phyloP scores from a whole-genome alignment of 1,140 invertebrate genomes.

The Cepaea nemoralis region DNA sequence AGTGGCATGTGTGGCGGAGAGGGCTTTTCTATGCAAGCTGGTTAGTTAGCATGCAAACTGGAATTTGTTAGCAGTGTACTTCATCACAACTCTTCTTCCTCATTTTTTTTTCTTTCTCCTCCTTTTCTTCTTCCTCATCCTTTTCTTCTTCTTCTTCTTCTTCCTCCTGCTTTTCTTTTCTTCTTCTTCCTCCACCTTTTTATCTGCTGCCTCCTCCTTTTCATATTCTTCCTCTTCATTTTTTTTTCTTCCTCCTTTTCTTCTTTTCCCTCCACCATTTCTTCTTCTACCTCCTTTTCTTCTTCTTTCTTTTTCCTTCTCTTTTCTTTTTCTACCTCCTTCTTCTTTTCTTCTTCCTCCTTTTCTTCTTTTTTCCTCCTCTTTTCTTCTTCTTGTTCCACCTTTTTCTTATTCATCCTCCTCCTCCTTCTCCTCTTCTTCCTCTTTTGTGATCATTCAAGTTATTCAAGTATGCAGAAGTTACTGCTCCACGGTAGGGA shows the following conservation, averaged over 20 bases:
- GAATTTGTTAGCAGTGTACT: background rate
- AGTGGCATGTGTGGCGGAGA: conserved; percentile 86
- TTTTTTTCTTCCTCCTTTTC: background rate
- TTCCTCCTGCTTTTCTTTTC: too few species aligned
- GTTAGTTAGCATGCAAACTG: conserved; percentile 50
- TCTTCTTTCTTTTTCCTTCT: background rate
- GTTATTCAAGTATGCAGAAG: too few species aligned
- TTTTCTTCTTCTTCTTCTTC: background rate
- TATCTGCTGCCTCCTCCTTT: too few species aligned
- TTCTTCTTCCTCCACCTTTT: too few species aligned
- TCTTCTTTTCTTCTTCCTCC: background rate
- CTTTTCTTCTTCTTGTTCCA: background rate
- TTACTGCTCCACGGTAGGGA: too few species aligned
- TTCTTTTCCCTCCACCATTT: background rate
- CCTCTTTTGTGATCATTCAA: too few species aligned
- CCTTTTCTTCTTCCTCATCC: background rate
- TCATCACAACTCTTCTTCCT: background rate
- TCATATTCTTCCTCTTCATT: background rate
- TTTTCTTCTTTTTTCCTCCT: background rate
- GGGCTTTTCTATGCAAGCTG: conserved; percentile 88
- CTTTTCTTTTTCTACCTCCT: background rate
- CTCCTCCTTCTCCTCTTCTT: too few species aligned
- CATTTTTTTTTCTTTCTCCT: background rate
- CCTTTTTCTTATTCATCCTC: background rate
- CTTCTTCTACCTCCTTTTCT: background rate